Evolutionary conservation across 2,888 invertebrate genomes (phyloP), one percentile per base, ranked within the genome.

Genomic region (Alentia gelatinosa): DNA sequence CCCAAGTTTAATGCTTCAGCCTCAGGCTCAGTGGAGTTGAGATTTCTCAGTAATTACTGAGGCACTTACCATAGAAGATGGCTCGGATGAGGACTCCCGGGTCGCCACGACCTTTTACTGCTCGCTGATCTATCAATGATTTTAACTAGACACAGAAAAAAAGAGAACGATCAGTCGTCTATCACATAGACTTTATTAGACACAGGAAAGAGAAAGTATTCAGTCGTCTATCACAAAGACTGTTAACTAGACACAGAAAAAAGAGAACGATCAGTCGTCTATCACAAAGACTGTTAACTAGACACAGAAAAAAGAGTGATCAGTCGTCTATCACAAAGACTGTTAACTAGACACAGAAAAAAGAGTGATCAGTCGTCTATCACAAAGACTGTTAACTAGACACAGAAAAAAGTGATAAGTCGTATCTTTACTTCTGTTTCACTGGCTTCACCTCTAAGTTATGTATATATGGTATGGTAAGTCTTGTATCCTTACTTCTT

Each of bases 31-130:
- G n/a, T n/a, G n/a, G n/a, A n/a, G n/a, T n/a, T n/a, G n/a, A n/a
- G n/a, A n/a, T n/a, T n/a, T n/a, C n/a, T n/a, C n/a, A n/a, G n/a
- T n/a, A n/a, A n/a, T n/a, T n/a, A n/a, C n/a, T 33, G 15, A 1
- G 15, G 19, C 37, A 91, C 92, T 91, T 91, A 94, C 95, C 94
- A 91, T 92, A 91, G 7, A 95, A 91, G 26, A 94, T 91, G 9
- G 94, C 94, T 90, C 93, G 92, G 0, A 94, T 92, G 23, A 94
- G 91, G 1, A 93, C 92, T n/a, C 94, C 91, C 7, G 94, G 93
- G 79, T 95, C 94, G 89, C 93, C 94, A 89, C 93, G 93, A 50
- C 94, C 94, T 91, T 93, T 93, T 37, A 94, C 84, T 7, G 93
- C 92, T 88, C 94, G 92, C 30, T 92, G 92, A 79, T 94, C 94